Evolutionary conservation across 2,797 vertebrate species (phyloP), one percentile per base, ranked within the genome.

Genomic region (Cirrhinus mrigala): DNA sequence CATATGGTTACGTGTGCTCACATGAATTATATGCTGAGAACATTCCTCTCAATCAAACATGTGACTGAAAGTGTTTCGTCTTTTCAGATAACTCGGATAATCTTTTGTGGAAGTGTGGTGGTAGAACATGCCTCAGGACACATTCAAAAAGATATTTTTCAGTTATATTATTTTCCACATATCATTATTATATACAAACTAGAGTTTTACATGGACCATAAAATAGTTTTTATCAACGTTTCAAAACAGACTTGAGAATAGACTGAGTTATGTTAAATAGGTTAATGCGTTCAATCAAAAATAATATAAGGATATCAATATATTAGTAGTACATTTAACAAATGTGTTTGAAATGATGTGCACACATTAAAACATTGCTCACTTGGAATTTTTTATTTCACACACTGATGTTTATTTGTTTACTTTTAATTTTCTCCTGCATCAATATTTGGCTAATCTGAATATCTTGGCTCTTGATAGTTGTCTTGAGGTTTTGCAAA

Each of bases 1-100:
- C 81, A 52, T 74, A 66, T 40, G 40, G 71, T 76, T 83, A 52
- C 46, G 82, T 83, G 82, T 66, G 58, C 71, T 76, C 56, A 75
- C 71, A 66, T 75, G 29, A 48, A 83, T 75, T 66, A 66, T 76
- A 29, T 66, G 68, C 68, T 69, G 48, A 58, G 75, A 79, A 75
- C 46, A 85, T 85, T 64, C 20, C 16, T 85, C 74, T 80, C 27
- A 64, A 24, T 85, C 58, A 73, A 74, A 16, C 40, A 60, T 76
- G 50, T 76, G 48, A 74, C 79, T 68, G 58, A 64, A 29, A 44
- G 56, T 5, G 29, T 46, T 62, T 48, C 2, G n/a, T 46, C 62
- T 33, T 33, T 66, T 33, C 29, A 33, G 62, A 33, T 27, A 66
- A 74, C 71, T 66, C 71, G 0, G 29, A 75, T 75, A 71, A 75